Conservation (phyloP, 2,888 invertebrate species). For the Trichogramma dendrolimi region DNA sequence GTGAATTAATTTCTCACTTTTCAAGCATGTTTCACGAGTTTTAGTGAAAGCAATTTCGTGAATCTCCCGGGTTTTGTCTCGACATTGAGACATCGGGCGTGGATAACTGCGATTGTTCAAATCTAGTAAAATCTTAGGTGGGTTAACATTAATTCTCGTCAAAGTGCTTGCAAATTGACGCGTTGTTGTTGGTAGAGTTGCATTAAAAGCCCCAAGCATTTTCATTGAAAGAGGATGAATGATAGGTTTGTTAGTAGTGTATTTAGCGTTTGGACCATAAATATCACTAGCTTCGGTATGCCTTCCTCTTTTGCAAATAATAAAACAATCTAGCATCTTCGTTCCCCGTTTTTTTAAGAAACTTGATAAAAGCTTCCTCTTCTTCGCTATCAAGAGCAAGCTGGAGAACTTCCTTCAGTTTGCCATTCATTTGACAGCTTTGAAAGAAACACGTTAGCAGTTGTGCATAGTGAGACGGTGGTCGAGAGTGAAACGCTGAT, state of each 20-base stretch:
- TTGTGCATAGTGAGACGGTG: conserved; percentile 43
- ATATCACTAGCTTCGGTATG: conserved; percentile 41
- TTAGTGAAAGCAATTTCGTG: conserved; percentile 42
- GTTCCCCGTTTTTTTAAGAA: conserved; percentile 61
- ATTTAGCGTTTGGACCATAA: conserved; percentile 8
- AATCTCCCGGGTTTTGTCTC: conserved; percentile 33
- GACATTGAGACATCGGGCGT: conserved; percentile 46
- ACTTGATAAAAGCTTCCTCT: conserved; percentile 65
- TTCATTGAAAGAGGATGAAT: conserved; percentile 32
- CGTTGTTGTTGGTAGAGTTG: conserved; percentile 44
- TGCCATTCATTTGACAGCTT: conserved; percentile 43
- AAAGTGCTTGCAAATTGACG: conserved; percentile 36
- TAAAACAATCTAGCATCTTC: conserved; percentile 69
- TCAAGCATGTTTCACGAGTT: conserved; percentile 42
- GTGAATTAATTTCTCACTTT: conserved; percentile 30
- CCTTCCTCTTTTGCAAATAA: conserved; percentile 62
- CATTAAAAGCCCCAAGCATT: conserved; percentile 43
- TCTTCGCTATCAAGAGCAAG: conserved; percentile 62
- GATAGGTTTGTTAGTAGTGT: conserved; percentile 17
- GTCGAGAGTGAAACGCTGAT: conserved; percentile 45
- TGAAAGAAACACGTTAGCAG: conserved; percentile 42
- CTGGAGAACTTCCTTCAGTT: conserved; percentile 56
- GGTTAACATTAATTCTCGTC: not conserved
- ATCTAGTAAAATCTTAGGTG: not conserved
- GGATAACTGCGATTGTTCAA: conserved; percentile 25